Base-by-base conservation (phyloP, 2,113 vertebrate genomes). In the Tricholaema leucomelas region DNA sequence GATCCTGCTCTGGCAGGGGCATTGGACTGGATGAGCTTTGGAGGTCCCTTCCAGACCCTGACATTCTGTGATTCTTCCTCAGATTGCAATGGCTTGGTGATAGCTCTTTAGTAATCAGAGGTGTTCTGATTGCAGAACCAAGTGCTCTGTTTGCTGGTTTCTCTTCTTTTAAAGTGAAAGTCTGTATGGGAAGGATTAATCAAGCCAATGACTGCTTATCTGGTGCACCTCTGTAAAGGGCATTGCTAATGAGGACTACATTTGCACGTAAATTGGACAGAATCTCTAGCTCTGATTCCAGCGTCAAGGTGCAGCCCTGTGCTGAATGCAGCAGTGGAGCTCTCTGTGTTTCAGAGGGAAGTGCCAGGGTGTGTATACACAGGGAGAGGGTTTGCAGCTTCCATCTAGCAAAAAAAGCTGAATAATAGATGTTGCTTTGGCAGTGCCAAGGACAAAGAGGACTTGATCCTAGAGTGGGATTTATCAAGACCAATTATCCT, bases 291-390 rank as follows among this genome's bases (percentile, higher is more conserved):
- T 27, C 23, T 36, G 36, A 20, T 24, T 36, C 17, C 58, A 66
- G 63, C 46, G 35, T 72, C 18, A 20, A 52, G 46, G 59, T 24
- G 9, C 38, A 56, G 12, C 15, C n/a, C 5, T 11, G 3, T 28
- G 8, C 2, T 15, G 31, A 54, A 11, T 2, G 8, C 2, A 38
- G 66, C n/a, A 12, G 1, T 5, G 61, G 58, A 31, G 23, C 25
- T 6, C 2, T 2, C 23, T 36, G 44, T 7, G 2, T 12, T 38
- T 31, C 1, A 58, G 42, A 58, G 72, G 55, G 60, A 24, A 19
- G 0, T 15, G 42, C 7, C 30, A 12, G 31, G 5, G 21, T 8
- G 6, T 1, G 2, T 4, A 6, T 10, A 5, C 1, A 16, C 1
- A 1, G 58, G 33, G 59, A 27, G 33, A 67, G 65, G 55, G 7